phyloP scores from a whole-genome alignment of 2,888 invertebrate species.

The Noctua janthina region DNA sequence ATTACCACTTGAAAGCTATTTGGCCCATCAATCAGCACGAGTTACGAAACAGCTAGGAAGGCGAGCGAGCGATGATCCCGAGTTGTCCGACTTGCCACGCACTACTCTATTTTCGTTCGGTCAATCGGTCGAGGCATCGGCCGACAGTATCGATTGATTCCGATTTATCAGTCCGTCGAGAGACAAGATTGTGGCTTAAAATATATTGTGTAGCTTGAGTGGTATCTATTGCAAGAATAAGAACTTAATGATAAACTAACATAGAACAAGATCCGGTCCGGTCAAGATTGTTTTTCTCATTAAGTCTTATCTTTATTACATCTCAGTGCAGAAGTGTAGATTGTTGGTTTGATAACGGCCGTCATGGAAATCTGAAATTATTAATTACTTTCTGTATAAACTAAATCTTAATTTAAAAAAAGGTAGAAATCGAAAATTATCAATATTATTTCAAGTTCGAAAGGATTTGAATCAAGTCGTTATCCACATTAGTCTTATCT shows the following conservation, averaged over 20 bases:
- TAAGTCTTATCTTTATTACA: slow-evolving; percentile 7
- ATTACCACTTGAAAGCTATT: slow-evolving; percentile 70
- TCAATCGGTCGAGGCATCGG: slow-evolving; percentile 70
- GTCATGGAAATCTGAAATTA: slow-evolving; percentile 1
- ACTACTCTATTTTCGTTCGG: slow-evolving; percentile 77
- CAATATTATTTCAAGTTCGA: not conserved
- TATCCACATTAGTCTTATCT: slow-evolving; percentile 24
- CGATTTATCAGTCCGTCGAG: slow-evolving; percentile 45
- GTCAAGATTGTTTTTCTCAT: slow-evolving; percentile 7
- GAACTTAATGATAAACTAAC: not conserved
- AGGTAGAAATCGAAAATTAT: not conserved
- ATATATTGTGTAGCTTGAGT: not conserved
- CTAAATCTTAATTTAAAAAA: not conserved
- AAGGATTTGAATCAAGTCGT: not conserved
- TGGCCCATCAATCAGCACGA: slow-evolving; percentile 72
- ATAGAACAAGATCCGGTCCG: not conserved
- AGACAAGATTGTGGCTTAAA: slow-evolving; percentile 31
- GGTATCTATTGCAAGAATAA: slow-evolving; percentile 9
- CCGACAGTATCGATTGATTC: slow-evolving; percentile 54
- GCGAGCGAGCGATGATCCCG: slow-evolving; percentile 77
- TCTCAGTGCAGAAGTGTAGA: not conserved
- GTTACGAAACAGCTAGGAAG: slow-evolving; percentile 72
- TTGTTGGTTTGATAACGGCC: slow-evolving; percentile 9
- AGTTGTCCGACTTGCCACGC: slow-evolving; percentile 70
- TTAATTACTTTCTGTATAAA: not conserved